Percentiles rank a stretch among this genome's conserved stretches.
These are phyloP conservation scores for Diuraphis noxia DNA, from an alignment of 1,140 invertebrate genomes.

Conservation along the genomic window DNA sequence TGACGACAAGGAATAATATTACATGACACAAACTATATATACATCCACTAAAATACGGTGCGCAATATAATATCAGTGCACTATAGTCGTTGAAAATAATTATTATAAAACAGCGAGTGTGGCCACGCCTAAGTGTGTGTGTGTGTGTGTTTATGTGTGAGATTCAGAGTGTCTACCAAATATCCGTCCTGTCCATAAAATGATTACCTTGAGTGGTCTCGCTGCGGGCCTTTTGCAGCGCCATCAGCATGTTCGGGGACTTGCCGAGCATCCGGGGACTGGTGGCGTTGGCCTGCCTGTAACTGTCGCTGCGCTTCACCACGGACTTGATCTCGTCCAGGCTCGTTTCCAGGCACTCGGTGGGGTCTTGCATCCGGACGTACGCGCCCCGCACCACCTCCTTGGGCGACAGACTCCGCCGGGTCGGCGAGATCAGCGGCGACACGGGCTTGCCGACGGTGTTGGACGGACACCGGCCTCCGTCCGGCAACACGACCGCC, in stretches of 20 bases:
- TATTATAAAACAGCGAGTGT: no score
- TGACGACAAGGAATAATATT: background rate
- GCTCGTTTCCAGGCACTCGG: slow-evolving; percentile 55
- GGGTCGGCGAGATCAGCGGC: slow-evolving; percentile 46
- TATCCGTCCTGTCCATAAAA: slow-evolving; percentile 54
- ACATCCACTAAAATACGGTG: slow-evolving; percentile 30
- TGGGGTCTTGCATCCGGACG: slow-evolving; percentile 57
- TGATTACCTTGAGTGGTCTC: slow-evolving; percentile 57
- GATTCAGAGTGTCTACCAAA: background rate
- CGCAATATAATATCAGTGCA: background rate
- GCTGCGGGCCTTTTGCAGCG: slow-evolving; percentile 56
- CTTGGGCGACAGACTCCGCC: slow-evolving; percentile 49
- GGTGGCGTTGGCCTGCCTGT: slow-evolving; percentile 74
- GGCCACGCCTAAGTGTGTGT: background rate
- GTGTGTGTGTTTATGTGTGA: background rate
- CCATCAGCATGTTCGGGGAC: slow-evolving; percentile 56
- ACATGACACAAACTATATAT: background rate
- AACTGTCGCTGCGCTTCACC: slow-evolving; percentile 81
- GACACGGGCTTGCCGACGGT: slow-evolving; percentile 10
- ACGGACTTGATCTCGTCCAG: slow-evolving; percentile 59
- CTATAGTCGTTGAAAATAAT: background rate
- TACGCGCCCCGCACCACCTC: slow-evolving; percentile 56
- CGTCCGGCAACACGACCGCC: slow-evolving; percentile 39
- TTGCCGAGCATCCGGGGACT: slow-evolving; percentile 25
- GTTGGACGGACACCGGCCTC: background rate